Evolutionary conservation across 1,140 invertebrate species (phyloP).

Genomic region (Notospermus geniculatus): DNA sequence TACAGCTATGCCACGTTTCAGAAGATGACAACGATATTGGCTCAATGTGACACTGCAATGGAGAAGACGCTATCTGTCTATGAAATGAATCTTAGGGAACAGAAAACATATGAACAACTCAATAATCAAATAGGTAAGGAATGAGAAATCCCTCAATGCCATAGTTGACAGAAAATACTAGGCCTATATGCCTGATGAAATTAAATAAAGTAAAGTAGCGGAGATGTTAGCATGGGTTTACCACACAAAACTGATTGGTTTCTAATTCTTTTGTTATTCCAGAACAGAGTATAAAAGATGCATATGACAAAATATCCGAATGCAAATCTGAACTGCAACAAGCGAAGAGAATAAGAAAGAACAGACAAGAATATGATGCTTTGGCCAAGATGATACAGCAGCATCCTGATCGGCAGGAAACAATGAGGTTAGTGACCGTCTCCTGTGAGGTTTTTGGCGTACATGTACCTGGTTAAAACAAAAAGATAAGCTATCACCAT

Average conservation of each 20-base stretch:
- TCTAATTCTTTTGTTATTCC: conserved; percentile 23
- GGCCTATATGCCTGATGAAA: too few relatives aligned
- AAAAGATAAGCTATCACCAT: too few relatives aligned
- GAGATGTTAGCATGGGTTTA: neutral
- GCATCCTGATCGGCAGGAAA: conserved; percentile 84
- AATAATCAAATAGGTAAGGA: conserved; percentile 69
- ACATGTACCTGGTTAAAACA: too few relatives aligned
- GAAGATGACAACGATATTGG: conserved; percentile 75
- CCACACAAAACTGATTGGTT: neutral
- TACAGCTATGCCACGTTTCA: conserved; percentile 63
- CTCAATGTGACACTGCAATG: conserved; percentile 84
- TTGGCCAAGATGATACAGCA: conserved; percentile 84
- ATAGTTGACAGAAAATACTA: too few relatives aligned
- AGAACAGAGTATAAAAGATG: conserved; percentile 46
- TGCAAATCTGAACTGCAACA: conserved; percentile 54
- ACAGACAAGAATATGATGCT: conserved; percentile 86
- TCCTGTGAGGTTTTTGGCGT: too few relatives aligned
- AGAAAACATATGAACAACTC: conserved; percentile 79
- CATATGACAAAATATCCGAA: conserved; percentile 42
- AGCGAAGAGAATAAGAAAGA: conserved; percentile 67
- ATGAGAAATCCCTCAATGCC: too few relatives aligned
- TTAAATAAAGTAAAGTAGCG: too few relatives aligned
- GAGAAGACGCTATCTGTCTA: conserved; percentile 77
- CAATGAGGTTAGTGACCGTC: conserved; percentile 64
- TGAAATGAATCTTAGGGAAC: conserved; percentile 78